phyloP scores from a whole-genome alignment of 2,888 invertebrate species.

The Lypha dubia region DNA sequence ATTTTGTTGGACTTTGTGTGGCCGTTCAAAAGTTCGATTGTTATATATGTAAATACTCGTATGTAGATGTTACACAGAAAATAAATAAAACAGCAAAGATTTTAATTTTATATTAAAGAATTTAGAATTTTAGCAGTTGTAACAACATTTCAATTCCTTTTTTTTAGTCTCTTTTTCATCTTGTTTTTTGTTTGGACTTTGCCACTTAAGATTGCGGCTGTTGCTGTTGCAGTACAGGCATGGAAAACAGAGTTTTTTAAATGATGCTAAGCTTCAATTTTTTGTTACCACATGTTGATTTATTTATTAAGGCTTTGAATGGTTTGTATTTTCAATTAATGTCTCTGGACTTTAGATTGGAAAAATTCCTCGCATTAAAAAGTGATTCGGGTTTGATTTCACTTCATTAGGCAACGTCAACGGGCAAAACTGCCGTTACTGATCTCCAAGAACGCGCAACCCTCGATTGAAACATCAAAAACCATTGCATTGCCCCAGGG shows the following conservation, averaged over 20 bases:
- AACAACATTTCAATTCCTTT: slow-evolving; percentile 57
- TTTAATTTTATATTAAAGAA: slow-evolving; percentile 58
- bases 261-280: neutral
- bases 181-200: slow-evolving; percentile 53
- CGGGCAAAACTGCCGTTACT: too few species aligned
- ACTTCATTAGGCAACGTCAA: too few species aligned
- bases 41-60: too few species aligned
- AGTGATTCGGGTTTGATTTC: too few species aligned
- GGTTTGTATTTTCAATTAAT: too few species aligned
- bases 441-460: too few species aligned
- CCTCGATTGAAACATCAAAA: too few species aligned
- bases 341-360: too few species aligned
- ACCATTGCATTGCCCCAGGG: too few species aligned
- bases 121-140: slow-evolving; percentile 57
- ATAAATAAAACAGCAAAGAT: slow-evolving; percentile 27
- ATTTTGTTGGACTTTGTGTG: slow-evolving; percentile 66
- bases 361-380: too few species aligned
- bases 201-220: slow-evolving; percentile 58
- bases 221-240: slow-evolving; percentile 27
- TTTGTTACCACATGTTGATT: neutral
- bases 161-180: slow-evolving; percentile 4
- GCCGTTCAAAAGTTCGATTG: slow-evolving; percentile 65
- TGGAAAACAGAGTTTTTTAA: neutral
- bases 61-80: neutral
- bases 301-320: too few species aligned